Conservation (phyloP, 2,888 invertebrate species). For the Eustalomyia histrio region DNA sequence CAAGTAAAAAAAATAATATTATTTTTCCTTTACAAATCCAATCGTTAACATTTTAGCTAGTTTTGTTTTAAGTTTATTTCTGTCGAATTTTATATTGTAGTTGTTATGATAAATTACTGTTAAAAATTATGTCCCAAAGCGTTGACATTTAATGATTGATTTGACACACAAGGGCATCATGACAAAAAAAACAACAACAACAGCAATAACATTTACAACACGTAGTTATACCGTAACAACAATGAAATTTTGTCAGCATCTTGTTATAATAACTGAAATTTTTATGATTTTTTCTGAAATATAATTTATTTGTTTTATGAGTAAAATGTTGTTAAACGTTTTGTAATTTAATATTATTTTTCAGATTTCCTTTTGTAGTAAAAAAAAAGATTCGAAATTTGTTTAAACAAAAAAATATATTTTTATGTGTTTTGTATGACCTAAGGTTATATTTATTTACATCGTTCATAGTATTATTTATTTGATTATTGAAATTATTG, state of each 20-base stretch:
- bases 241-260: constrained; percentile 57
- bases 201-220: constrained; percentile 18
- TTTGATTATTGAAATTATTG: not conserved
- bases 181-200: constrained; percentile 43
- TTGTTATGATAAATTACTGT: constrained; percentile 66
- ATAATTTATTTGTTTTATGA: constrained; percentile 45
- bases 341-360: constrained; percentile 41
- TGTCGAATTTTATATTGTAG: constrained; percentile 20
- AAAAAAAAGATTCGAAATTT: not conserved
- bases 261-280: constrained; percentile 51
- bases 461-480: not conserved
- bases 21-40: not conserved
- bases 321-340: constrained; percentile 46
- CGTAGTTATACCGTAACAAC: constrained; percentile 31
- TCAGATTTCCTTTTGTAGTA: constrained; percentile 28
- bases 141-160: constrained; percentile 79
- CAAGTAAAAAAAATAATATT: not conserved
- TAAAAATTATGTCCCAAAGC: constrained; percentile 72
- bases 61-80: constrained; percentile 1
- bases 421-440: constrained; percentile 22
- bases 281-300: constrained; percentile 18
- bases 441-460: constrained; percentile 27
- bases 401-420: not conserved
- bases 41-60: constrained; percentile 37
- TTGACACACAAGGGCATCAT: constrained; percentile 77